A percentile compares a stretch with the other conserved stretches of the same genome.
These are phyloP conservation scores for Tiphia femorata DNA, from an alignment of 2,888 invertebrate genomes.

Conservation along the genomic window DNA sequence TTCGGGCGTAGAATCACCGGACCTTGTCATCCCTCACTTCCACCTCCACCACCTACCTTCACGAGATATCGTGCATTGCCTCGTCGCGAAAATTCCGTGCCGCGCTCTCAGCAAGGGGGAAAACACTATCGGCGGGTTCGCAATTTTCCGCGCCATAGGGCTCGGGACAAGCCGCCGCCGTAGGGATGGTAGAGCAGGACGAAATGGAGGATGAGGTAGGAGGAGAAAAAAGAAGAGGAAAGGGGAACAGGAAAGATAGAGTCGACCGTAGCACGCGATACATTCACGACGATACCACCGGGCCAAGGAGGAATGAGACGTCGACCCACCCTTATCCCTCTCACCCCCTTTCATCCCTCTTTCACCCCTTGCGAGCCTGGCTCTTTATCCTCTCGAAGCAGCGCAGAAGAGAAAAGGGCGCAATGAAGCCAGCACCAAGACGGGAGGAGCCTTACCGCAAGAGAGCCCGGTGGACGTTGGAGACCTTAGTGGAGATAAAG, in stretches of 20 bases:
- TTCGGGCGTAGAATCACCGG: not conserved
- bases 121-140: conserved; percentile 41
- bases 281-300: conserved; percentile 17
- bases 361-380: not conserved
- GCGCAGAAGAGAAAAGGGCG: too few relatives aligned
- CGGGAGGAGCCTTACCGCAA: too few relatives aligned
- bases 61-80: conserved; percentile 11
- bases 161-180: conserved; percentile 24
- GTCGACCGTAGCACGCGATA: conserved; percentile 25
- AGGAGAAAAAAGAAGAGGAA: not conserved
- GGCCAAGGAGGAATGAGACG: conserved; percentile 1
- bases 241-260: conserved; percentile 10
- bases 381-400: not conserved
- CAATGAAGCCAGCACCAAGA: too few relatives aligned
- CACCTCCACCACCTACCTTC: not conserved
- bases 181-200: not conserved
- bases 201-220: conserved; percentile 1
- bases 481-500: too few relatives aligned
- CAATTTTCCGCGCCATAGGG: conserved; percentile 54
- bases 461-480: too few relatives aligned
- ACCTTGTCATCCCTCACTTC: not conserved
- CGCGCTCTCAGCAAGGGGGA: conserved; percentile 23
- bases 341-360: not conserved
- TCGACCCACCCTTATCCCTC: conserved; percentile 1
- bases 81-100: conserved; percentile 27